phyloP scores from a whole-genome alignment of 2,113 vertebrate species.

The Anhinga anhinga region DNA sequence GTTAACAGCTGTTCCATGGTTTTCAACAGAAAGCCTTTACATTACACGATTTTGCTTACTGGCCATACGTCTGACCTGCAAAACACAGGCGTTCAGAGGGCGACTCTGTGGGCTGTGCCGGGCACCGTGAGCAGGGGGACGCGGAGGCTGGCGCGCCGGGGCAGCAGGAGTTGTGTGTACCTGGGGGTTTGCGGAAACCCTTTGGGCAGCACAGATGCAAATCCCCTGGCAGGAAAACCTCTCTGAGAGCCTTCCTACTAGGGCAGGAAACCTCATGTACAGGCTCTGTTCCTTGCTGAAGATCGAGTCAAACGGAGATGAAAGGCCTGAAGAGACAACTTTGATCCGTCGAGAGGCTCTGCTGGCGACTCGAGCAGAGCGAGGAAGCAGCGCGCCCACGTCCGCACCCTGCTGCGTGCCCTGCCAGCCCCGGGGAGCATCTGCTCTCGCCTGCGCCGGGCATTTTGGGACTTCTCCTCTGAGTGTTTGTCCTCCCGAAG shows the following conservation, averaged over 20 bases:
- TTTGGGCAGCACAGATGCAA: not conserved
- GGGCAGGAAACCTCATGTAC: not conserved
- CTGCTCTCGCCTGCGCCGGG: not conserved
- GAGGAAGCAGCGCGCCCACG: not conserved
- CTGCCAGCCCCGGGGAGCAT: not conserved
- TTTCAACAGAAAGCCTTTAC: not conserved
- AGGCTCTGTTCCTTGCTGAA: not conserved
- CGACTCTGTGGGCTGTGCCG: accelerated
- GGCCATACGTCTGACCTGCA: not conserved
- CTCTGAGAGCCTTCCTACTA: not conserved
- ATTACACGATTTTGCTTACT: not conserved
- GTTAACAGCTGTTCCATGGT: no score
- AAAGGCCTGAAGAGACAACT: not conserved
- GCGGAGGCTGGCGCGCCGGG: accelerated
- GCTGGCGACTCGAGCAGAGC: not conserved
- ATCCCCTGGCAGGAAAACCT: not conserved
- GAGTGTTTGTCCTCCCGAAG: not conserved
- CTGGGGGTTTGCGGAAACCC: not conserved
- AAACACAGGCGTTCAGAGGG: not conserved
- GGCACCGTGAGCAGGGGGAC: not conserved
- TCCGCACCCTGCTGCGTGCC: no score
- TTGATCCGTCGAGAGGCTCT: not conserved
- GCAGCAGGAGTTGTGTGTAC: not conserved
- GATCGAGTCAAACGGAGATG: not conserved
- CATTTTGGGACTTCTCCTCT: not conserved